Base-by-base conservation (phyloP, 1,140 invertebrate genomes). In the Neomicropteryx cornuta region DNA sequence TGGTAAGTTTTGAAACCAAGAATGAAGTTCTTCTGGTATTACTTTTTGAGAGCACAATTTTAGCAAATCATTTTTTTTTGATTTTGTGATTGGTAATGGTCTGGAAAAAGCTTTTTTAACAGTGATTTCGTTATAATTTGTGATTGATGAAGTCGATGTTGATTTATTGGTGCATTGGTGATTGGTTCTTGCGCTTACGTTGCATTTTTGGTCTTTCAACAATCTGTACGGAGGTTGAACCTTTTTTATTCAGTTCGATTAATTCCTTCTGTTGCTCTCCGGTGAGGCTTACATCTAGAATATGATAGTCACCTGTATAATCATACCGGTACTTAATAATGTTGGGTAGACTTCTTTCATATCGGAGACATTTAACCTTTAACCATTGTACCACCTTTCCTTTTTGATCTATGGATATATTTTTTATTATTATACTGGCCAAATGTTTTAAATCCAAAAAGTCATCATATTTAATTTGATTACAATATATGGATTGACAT, bases 371-470 rank as follows among this genome's bases (percentile, higher is more conserved):
- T 24, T 42, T 42, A n/a, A 42, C 28, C 31, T 42, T 42, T 10
- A 42, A 36, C 40, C 40, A 42, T 18, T 16, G 19, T 23, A 42
- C 18, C 29, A 33, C 38, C 3, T 42, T 42, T 11, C 40, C 40
- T 8, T 42, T 36, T 17, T 31, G 32, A 19, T 36, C 34, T n/a
- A n/a, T n/a, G 18, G 14, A 36, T 11, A 13, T 36, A 30, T 41
- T 41, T 31, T 33, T 36, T 14, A 37, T 20, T 13, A 37, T 32
- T 5, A 17, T 31, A 33, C 33, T 18, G 24, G 21, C 38, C 19
- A 42, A 23, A 13, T 22, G 34, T 19, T 20, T 42, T 5, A 37
- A 30, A 18, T 42, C 40, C 14, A 42, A 14, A 17, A 27, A 8
- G 13, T 8, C 13, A 27, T 27, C 23, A 13, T 27, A 27, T 8